A percentile compares a stretch with the other conserved stretches of the same genome.
These are phyloP conservation scores for Coranthus polyacanthus DNA, from an alignment of 2,797 vertebrate genomes.

Conservation along the genomic window DNA sequence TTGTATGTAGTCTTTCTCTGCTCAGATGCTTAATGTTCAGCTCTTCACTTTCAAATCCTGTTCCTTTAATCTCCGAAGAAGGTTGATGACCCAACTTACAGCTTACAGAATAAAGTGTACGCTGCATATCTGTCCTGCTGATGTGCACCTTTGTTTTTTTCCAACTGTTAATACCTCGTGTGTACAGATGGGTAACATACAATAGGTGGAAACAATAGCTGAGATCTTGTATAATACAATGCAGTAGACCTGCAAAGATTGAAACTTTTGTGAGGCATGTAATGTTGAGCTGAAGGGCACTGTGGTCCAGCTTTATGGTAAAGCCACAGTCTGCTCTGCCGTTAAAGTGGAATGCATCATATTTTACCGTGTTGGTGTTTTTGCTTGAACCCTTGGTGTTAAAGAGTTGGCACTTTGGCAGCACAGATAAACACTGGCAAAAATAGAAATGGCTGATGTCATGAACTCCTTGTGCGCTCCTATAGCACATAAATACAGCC, in stretches of 20 bases:
- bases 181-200: not conserved
- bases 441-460: not conserved
- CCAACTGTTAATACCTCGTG: not conserved
- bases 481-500: not conserved
- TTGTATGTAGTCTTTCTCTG: no score
- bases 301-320: constrained; percentile 4
- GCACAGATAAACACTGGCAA: not conserved
- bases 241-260: not conserved
- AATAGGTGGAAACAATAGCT: not conserved
- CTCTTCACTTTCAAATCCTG: no score
- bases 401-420: no score
- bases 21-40: no score
- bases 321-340: not conserved
- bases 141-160: no score
- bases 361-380: constrained; percentile 1
- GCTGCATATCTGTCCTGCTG: not conserved
- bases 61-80: no score
- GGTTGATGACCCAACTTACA: no score
- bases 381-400: not conserved
- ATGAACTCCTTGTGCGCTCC: not conserved
- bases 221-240: not conserved
- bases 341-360: not conserved
- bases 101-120: no score
- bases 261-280: not conserved
- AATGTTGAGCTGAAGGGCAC: not conserved